Conservation (phyloP, 2,797 vertebrate genomes). For the Merluccius polli region DNA sequence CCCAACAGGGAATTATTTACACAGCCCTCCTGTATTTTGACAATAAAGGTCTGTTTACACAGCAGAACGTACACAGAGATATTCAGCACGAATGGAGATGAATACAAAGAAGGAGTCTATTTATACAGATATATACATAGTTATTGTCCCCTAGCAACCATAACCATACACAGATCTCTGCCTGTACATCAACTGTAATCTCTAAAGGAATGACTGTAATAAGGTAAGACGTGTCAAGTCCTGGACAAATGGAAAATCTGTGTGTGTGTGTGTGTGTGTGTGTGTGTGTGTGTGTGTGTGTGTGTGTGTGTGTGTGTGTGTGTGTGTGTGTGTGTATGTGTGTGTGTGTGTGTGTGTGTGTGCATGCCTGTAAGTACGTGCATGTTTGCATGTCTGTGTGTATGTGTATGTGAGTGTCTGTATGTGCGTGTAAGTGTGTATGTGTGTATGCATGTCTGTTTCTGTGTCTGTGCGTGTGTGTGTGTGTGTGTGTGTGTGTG, state of each 20-base stretch:
- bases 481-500: too few species aligned
- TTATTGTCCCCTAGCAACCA: neutral
- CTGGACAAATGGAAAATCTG: neutral
- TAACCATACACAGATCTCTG: neutral
- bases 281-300: neutral
- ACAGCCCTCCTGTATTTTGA: neutral
- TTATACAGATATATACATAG: too few species aligned
- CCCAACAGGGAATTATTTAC: neutral
- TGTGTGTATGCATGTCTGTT: too few species aligned
- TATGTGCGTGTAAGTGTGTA: too few species aligned
- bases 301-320: neutral
- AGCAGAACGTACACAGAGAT: neutral
- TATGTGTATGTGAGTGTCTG: neutral
- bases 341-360: neutral
- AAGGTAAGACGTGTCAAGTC: neutral
- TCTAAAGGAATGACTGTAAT: neutral
- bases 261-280: neutral
- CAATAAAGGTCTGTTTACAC: too few species aligned
- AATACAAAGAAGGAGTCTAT: neutral
- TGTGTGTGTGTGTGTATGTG: neutral
- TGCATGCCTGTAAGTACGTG: slow-evolving; percentile 2
- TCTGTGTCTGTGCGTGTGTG: too few species aligned
- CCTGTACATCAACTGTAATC: neutral
- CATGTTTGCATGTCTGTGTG: too few species aligned
- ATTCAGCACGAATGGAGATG: neutral